Evolutionary conservation across 2,888 invertebrate genomes (phyloP).

Genomic region (Didymodactylos carnosus): DNA sequence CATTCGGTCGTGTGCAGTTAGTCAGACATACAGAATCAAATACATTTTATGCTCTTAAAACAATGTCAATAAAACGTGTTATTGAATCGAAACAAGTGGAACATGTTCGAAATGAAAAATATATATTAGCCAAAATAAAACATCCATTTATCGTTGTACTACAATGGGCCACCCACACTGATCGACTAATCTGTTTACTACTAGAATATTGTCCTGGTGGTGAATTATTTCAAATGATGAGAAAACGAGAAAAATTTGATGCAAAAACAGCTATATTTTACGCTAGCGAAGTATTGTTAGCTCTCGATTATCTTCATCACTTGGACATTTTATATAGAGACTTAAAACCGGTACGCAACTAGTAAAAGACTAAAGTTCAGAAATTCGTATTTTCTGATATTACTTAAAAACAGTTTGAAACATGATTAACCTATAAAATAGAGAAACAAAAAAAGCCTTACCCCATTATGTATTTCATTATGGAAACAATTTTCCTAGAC

Average conservation of each 20-base stretch:
- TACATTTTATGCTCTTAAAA: conserved; percentile 55
- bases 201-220: conserved; percentile 86
- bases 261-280: conserved; percentile 65
- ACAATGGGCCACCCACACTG: conserved; percentile 72
- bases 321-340: conserved; percentile 28
- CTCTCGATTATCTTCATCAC: conserved; percentile 75
- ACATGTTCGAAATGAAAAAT: conserved; percentile 81
- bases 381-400: conserved; percentile 93
- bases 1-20: conserved; percentile 10
- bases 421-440: no score
- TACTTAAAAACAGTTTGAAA: no score
- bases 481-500: no score
- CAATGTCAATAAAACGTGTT: conserved; percentile 67
- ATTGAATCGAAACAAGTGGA: conserved; percentile 69
- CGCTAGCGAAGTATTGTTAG: conserved; percentile 75
- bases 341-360: conserved; percentile 52
- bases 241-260: conserved; percentile 67
- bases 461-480: no score
- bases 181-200: conserved; percentile 77
- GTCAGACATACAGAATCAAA: neutral
- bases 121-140: conserved; percentile 50
- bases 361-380: conserved; percentile 75
- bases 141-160: conserved; percentile 66
- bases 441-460: no score
- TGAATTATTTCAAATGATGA: conserved; percentile 79